Conservation (phyloP, 2,113 vertebrate species). For the Chaetodon auriga region DNA sequence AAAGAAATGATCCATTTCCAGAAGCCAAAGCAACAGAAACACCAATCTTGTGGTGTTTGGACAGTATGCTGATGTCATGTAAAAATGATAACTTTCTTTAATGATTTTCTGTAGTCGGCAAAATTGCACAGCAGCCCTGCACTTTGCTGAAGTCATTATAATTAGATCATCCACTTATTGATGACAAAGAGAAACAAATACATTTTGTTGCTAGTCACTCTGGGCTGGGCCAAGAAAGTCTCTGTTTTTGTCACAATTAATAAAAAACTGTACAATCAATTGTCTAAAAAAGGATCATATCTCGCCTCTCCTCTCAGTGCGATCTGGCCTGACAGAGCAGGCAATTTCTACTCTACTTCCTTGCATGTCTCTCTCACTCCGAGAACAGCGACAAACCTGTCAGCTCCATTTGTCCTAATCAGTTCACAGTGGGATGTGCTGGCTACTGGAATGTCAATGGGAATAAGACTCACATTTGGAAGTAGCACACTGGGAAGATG, state of each 20-base stretch:
- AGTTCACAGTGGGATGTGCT: conserved; percentile 68
- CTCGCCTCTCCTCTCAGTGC: not conserved
- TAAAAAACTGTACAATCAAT: not conserved
- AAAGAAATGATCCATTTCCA: conserved; percentile 60
- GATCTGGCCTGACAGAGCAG: conserved; percentile 42
- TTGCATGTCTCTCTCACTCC: conserved; percentile 26
- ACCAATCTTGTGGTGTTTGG: conserved; percentile 23
- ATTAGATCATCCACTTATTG: not conserved
- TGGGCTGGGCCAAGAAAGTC: not conserved
- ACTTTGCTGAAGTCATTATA: conserved; percentile 10
- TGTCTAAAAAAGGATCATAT: conserved; percentile 6
- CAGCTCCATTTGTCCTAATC: conserved; percentile 77
- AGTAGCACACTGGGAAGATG: conserved; percentile 35
- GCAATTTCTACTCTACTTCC: conserved; percentile 55
- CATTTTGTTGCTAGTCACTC: not conserved
- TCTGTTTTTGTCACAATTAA: not conserved
- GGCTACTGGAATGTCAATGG: conserved; percentile 64
- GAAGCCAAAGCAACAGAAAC: conserved; percentile 36
- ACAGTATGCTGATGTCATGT: conserved; percentile 47
- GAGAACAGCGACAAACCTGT: conserved; percentile 69
- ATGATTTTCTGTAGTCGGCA: conserved; percentile 40
- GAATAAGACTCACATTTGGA: conserved; percentile 73
- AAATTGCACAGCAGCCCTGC: not conserved
- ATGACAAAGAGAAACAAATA: not conserved
- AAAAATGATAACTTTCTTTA: conserved; percentile 35